A percentile compares a stretch with the other conserved stretches of the same genome.
Conservation (phyloP, 2,113 vertebrate species). For the Triplophysa rosa region DNA sequence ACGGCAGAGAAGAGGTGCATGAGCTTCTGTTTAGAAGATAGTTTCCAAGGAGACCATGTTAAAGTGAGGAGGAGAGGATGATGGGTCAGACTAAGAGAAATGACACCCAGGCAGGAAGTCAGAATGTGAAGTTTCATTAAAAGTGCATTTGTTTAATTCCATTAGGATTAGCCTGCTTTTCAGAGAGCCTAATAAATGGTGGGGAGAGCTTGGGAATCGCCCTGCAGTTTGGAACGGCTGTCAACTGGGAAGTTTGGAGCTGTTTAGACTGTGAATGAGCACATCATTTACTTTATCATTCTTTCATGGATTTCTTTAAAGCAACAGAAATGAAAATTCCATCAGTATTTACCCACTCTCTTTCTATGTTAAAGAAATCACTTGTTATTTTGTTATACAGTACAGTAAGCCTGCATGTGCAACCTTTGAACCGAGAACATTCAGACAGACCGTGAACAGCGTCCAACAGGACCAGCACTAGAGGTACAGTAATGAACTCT, state of each 20-base stretch:
- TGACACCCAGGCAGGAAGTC: conserved; percentile 67
- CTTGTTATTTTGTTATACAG: neutral
- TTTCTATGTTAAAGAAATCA: neutral
- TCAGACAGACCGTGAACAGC: conserved; percentile 15
- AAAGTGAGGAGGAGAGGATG: conserved; percentile 73
- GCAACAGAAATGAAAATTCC: neutral
- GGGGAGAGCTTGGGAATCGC: conserved; percentile 38
- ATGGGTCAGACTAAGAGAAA: conserved; percentile 67
- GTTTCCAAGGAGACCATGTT: conserved; percentile 85
- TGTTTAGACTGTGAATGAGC: conserved; percentile 20
- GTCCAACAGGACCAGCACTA: conserved; percentile 18
- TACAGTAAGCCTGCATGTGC: neutral
- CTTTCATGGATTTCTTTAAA: neutral
- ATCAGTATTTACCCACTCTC: no score
- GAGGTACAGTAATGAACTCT: conserved; percentile 36
- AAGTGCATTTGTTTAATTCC: conserved; percentile 80
- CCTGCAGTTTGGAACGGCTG: conserved; percentile 5
- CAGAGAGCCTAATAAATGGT: conserved; percentile 34
- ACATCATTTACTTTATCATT: neutral
- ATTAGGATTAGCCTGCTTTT: conserved; percentile 69
- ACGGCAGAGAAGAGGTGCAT: conserved; percentile 13
- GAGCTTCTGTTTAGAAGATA: conserved; percentile 88
- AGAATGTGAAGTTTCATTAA: conserved; percentile 64
- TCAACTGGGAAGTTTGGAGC: neutral
- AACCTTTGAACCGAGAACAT: conserved; percentile 15